These are phyloP conservation scores for Arvicanthis niloticus DNA, from an alignment of 2,113 vertebrate genomes.

Conservation along the genomic window DNA sequence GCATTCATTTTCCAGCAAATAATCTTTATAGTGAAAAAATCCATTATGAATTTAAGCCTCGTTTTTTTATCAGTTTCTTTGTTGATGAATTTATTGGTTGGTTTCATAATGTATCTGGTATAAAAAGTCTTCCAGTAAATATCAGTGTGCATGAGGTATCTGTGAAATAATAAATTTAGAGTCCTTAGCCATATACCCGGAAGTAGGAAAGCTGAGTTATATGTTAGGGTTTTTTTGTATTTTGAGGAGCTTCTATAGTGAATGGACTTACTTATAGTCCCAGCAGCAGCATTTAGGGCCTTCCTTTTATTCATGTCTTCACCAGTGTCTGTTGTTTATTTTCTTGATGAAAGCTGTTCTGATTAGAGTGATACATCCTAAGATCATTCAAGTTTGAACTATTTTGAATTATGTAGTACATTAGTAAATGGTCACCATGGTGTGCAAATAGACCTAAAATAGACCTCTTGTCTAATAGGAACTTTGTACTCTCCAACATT, in stretches of 20 bases:
- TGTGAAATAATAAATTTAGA: neutral
- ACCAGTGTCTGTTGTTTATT: neutral
- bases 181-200: neutral
- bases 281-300: neutral
- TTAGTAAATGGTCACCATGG: neutral
- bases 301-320: neutral
- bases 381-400: neutral
- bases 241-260: neutral
- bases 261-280: neutral
- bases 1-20: neutral
- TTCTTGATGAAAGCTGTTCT: neutral
- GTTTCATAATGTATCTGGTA: neutral
- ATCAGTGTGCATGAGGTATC: neutral
- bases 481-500: neutral
- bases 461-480: neutral
- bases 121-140: neutral
- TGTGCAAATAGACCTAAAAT: neutral
- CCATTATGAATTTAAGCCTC: neutral
- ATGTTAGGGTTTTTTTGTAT: neutral
- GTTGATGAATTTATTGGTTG: neutral
- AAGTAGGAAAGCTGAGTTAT: neutral
- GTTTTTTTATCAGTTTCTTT: neutral
- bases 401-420: neutral
- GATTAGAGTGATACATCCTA: neutral
- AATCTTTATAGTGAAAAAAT: neutral